Percentiles rank a stretch among this genome's conserved stretches.
phyloP scores from a whole-genome alignment of 1,140 invertebrate species.

The Laupala kohalensis region DNA sequence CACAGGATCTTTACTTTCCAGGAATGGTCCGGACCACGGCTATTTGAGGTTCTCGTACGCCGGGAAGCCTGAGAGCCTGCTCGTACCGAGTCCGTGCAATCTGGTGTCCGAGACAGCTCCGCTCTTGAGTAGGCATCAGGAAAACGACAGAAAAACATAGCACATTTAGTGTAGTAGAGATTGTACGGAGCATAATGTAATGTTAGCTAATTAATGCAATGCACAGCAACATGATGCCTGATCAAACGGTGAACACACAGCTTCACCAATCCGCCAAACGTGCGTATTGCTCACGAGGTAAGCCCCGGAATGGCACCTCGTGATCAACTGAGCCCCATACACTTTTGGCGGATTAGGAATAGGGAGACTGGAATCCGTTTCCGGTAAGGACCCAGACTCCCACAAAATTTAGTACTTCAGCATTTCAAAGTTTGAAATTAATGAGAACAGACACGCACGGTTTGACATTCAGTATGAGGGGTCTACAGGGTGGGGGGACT shows the following conservation, averaged over 20 bases:
- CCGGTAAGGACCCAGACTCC: slow-evolving; percentile 25
- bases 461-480: slow-evolving; percentile 15
- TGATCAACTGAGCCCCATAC: slow-evolving; percentile 28
- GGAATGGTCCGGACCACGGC: slow-evolving; percentile 8
- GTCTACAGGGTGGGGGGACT: slow-evolving; percentile 6
- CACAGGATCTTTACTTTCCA: slow-evolving; percentile 2
- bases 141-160: slow-evolving; percentile 13
- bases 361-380: slow-evolving; percentile 22
- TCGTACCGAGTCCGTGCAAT: slow-evolving; percentile 12
- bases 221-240: slow-evolving; percentile 12
- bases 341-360: slow-evolving; percentile 22
- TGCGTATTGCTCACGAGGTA: slow-evolving; percentile 19
- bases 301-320: slow-evolving; percentile 23
- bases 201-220: slow-evolving; percentile 13
- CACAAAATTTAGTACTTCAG: slow-evolving; percentile 12
- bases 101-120: slow-evolving; percentile 2
- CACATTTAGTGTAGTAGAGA: slow-evolving; percentile 17
- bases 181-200: slow-evolving; percentile 15
- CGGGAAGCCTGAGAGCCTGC: slow-evolving; percentile 7
- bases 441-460: slow-evolving; percentile 14
- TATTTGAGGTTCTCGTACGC: background rate
- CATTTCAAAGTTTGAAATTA: slow-evolving; percentile 13
- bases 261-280: slow-evolving; percentile 19
- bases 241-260: slow-evolving; percentile 12
- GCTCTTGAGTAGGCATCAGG: slow-evolving; percentile 5